phyloP scores from a whole-genome alignment of 2,888 invertebrate genomes.

The Bombyx huttoni region DNA sequence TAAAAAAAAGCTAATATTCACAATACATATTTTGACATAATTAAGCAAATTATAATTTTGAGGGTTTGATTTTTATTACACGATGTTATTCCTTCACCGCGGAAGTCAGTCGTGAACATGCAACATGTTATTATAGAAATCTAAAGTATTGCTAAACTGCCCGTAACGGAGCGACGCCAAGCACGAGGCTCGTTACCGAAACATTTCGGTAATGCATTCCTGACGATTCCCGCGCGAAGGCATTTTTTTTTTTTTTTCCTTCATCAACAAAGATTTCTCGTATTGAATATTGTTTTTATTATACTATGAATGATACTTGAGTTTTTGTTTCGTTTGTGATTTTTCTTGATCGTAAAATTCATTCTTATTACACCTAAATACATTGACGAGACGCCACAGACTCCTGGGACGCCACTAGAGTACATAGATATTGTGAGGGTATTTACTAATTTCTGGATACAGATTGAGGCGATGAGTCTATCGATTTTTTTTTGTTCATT shows the following conservation, averaged over 20 bases:
- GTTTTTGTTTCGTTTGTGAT: background rate
- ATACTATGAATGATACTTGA: background rate
- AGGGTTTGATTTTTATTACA: no score
- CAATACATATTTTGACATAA: no score
- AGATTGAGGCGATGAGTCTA: no score
- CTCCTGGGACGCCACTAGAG: no score
- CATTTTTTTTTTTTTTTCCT: background rate
- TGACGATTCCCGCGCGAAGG: background rate
- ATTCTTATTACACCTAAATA: background rate
- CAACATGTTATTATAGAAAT: background rate
- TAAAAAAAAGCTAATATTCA: no score
- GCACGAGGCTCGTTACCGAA: background rate
- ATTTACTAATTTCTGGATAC: no score
- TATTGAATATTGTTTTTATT: background rate
- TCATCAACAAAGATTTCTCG: background rate
- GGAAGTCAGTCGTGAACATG: no score
- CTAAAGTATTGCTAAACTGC: background rate
- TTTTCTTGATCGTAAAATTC: background rate
- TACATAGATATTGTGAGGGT: no score
- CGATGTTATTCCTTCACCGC: no score
- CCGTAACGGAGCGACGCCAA: background rate
- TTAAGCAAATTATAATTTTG: no score
- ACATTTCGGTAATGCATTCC: background rate
- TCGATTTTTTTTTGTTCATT: no score
- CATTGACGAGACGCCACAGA: no score